Base-by-base conservation (phyloP, 2,797 vertebrate species). In the Benthosema pterotum region DNA sequence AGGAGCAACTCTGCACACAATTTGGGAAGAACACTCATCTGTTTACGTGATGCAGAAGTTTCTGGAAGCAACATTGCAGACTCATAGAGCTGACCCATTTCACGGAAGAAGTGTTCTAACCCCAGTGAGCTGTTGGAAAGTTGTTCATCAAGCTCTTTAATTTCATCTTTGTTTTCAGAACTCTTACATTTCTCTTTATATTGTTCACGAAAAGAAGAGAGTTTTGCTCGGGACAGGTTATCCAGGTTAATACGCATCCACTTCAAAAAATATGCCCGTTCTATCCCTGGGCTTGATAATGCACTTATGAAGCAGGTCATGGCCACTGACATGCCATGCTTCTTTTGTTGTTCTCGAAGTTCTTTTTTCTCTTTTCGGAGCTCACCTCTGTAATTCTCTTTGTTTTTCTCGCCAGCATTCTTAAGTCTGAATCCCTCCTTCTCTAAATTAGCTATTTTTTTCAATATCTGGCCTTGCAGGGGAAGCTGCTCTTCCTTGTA, bases 51-150 rank as follows among this genome's bases (percentile, higher is more conserved):
- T 9, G 1, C 3, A 19, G 3, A 0, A 14, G 57, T 43, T 68
- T 74, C 63, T 11, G 83, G 61, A 1, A 89, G 66, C 0, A 65
- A 82, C 22, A 76, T 71, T 8, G 89, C 88, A 0, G 90, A 86
- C 63, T 93, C 92, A 1, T 90, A 93, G 13, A 92, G 42, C 57
- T 92, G 93, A 0, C 89, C 91, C 80, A 94, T 80, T 67, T 93
- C 92, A 28, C 90, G 82, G 22, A 93, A 51, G 42, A 91, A 93
- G 57, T 93, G 91, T 45, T 93, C 91, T 1, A 83, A 81, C 3
- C 92, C 90, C 16, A 93, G 69, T 25, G 89, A 88, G 68, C 87
- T 80, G 0, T 67, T 78, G 53, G 87, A 86, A 14, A 89, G 84
- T 0, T 71, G 58, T 49, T 76, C 77, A 0, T 87, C 78, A 4